phyloP scores from a whole-genome alignment of 2,888 invertebrate genomes.

The Petrolisthes manimaculis region DNA sequence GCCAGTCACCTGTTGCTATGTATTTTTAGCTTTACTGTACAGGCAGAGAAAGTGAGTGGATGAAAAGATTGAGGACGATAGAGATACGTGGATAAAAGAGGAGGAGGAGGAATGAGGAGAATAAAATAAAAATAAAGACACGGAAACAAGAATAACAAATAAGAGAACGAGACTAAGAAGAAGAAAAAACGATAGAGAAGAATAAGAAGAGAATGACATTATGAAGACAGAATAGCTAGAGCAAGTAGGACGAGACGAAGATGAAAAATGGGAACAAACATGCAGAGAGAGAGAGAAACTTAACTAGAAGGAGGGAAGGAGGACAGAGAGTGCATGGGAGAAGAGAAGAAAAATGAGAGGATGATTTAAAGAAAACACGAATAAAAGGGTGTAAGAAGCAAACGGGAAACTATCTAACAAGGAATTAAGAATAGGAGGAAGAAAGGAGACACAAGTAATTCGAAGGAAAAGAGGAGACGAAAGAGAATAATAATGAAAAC shows the following conservation, averaged over 20 bases:
- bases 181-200: no score
- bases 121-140: background rate
- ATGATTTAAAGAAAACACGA: background rate
- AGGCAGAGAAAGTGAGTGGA: background rate
- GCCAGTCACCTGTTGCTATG: background rate
- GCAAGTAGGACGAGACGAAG: background rate
- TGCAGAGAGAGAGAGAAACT: background rate
- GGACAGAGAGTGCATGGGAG: background rate
- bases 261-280: background rate
- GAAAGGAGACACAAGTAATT: background rate
- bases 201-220: no score
- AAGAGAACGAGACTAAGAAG: no score
- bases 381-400: background rate
- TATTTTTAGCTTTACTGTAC: background rate
- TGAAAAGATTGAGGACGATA: background rate
- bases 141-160: background rate
- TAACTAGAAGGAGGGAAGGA: background rate
- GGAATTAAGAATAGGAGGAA: background rate
- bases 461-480: background rate
- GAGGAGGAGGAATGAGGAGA: background rate
- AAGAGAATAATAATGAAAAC: background rate
- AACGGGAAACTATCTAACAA: background rate
- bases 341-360: background rate
- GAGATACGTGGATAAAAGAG: background rate
- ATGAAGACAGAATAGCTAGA: background rate